phyloP scores from a whole-genome alignment of 2,797 vertebrate genomes.

The Apogon talboti region DNA sequence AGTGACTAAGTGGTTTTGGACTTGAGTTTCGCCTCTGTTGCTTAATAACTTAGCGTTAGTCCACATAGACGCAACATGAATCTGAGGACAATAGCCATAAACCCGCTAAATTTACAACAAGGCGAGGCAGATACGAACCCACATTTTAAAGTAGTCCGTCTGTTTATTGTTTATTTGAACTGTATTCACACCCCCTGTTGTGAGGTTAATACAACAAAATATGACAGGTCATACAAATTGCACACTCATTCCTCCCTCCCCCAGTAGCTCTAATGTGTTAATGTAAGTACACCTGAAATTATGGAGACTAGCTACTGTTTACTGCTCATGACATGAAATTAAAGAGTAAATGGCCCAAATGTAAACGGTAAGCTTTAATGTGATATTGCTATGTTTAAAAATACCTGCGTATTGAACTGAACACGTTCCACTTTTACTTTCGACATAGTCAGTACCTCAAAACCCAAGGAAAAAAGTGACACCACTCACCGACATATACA shows the following conservation, averaged over 20 bases:
- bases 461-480: too few species aligned
- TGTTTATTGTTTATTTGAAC: background rate
- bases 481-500: too few species aligned
- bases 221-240: conserved; percentile 34
- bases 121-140: background rate
- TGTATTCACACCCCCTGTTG: too few species aligned
- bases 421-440: background rate
- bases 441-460: background rate
- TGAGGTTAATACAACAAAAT: background rate
- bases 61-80: background rate
- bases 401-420: too few species aligned
- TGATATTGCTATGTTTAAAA: background rate
- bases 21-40: background rate
- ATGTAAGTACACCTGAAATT: background rate
- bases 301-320: background rate
- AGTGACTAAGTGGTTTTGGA: background rate
- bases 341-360: too few species aligned
- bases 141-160: background rate
- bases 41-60: background rate
- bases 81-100: conserved; percentile 12
- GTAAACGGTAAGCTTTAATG: background rate
- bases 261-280: background rate
- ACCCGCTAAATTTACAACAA: conserved; percentile 2
- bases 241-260: conserved; percentile 30
- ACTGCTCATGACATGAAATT: background rate